phyloP scores from a whole-genome alignment of 2,888 invertebrate genomes.

The Drymonia ruficornis region DNA sequence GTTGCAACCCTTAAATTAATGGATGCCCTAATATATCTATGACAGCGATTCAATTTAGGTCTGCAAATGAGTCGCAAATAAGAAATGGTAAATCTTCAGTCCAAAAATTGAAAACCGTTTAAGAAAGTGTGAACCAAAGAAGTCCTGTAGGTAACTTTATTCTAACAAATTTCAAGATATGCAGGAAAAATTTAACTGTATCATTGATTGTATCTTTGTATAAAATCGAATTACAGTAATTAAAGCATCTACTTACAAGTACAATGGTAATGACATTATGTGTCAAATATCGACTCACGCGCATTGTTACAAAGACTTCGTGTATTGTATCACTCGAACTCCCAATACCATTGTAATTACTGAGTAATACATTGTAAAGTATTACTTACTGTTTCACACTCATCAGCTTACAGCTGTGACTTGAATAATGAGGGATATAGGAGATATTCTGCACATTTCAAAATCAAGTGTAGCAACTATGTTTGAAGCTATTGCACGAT shows the following conservation, averaged over 20 bases:
- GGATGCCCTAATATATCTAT: no score
- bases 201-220: neutral
- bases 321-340: conserved; percentile 2
- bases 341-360: neutral
- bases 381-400: neutral
- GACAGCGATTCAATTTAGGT: no score
- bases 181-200: neutral
- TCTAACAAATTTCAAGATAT: no score
- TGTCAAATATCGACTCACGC: neutral
- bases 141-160: no score
- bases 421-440: neutral
- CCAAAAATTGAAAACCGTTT: no score
- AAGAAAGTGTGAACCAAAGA: no score
- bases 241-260: neutral
- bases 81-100: no score
- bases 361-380: conserved; percentile 3
- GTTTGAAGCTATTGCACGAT: neutral
- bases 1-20: no score
- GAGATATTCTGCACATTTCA: neutral
- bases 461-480: neutral
- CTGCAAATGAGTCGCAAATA: no score
- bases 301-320: conserved; percentile 2
- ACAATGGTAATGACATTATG: neutral
- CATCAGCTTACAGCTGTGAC: neutral
- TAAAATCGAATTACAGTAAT: neutral